These are phyloP conservation scores for Cecropterus lyciades DNA, from an alignment of 1,140 invertebrate genomes.

Conservation along the genomic window DNA sequence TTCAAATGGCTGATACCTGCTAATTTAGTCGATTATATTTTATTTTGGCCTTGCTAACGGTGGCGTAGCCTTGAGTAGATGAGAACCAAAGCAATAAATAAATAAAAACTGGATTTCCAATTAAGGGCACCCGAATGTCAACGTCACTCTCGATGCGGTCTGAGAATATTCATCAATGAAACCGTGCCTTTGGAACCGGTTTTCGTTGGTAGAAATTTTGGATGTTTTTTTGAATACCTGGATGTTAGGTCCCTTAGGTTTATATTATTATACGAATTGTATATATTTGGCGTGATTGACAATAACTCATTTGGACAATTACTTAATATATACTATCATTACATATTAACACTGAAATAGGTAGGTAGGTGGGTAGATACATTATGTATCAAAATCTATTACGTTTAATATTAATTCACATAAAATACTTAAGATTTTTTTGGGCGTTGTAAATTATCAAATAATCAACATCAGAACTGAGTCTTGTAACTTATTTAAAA, in stretches of 20 bases:
- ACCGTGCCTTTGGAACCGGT: conserved; percentile 21
- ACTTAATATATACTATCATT: too few relatives aligned
- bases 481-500: too few relatives aligned
- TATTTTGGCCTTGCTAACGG: conserved; percentile 26
- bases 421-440: too few relatives aligned
- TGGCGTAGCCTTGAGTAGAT: conserved; percentile 29
- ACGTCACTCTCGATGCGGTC: conserved; percentile 30
- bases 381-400: too few relatives aligned
- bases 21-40: conserved; percentile 23
- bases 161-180: conserved; percentile 36
- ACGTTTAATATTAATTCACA: too few relatives aligned
- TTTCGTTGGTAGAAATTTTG: not conserved
- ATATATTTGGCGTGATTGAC: not conserved
- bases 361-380: too few relatives aligned
- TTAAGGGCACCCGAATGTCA: conserved; percentile 38
- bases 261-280: not conserved
- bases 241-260: not conserved
- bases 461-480: too few relatives aligned
- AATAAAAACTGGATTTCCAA: conserved; percentile 38
- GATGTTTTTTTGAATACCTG: conserved; percentile 16
- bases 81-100: conserved; percentile 34
- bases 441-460: too few relatives aligned
- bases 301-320: too few relatives aligned
- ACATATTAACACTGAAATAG: too few relatives aligned
- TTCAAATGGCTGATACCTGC: conserved; percentile 20